A percentile compares a stretch with the other conserved stretches of the same genome.
These are phyloP conservation scores for Andrena flavipes DNA, from an alignment of 2,888 invertebrate species.

Conservation along the genomic window DNA sequence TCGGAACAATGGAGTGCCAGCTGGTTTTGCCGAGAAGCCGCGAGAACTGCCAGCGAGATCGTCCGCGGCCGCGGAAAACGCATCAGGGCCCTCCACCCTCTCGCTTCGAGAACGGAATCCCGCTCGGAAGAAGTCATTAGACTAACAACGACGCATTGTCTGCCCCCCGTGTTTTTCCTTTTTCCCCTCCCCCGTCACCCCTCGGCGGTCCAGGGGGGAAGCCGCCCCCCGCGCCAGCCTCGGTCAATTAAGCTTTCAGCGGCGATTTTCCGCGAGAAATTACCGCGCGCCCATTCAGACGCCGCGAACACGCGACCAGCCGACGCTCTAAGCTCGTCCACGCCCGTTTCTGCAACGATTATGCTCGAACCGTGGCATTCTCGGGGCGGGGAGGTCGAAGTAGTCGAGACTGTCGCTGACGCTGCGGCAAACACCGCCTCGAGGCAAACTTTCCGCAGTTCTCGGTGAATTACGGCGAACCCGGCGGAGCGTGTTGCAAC, in stretches of 20 bases:
- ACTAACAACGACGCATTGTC: slow-evolving; percentile 62
- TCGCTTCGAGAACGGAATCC: slow-evolving; percentile 18
- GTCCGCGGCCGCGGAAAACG: slow-evolving; percentile 20
- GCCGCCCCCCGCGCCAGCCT: slow-evolving; percentile 4
- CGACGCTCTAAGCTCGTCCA: slow-evolving; percentile 46
- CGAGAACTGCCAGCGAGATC: slow-evolving; percentile 25
- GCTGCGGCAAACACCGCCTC: neutral
- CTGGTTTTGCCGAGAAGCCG: neutral
- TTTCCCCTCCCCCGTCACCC: neutral
- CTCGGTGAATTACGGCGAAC: neutral
- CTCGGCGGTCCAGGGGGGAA: neutral
- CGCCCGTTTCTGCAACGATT: slow-evolving; percentile 61
- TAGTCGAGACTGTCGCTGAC: slow-evolving; percentile 1
- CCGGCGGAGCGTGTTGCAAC: no score
- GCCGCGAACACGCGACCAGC: slow-evolving; percentile 37
- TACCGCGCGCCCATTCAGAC: slow-evolving; percentile 31
- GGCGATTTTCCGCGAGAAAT: slow-evolving; percentile 61
- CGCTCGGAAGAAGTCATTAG: slow-evolving; percentile 52
- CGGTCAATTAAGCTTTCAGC: slow-evolving; percentile 72
- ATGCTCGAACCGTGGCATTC: slow-evolving; percentile 19
- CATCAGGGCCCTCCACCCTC: slow-evolving; percentile 11
- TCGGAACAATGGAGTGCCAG: neutral
- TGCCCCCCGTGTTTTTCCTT: slow-evolving; percentile 16
- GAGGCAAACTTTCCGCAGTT: neutral
- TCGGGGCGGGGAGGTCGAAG: neutral